A percentile compares a stretch with the other conserved stretches of the same genome.
Evolutionary conservation across 2,888 invertebrate species (phyloP).

Genomic region (Poecilobothrus nobilitatus): DNA sequence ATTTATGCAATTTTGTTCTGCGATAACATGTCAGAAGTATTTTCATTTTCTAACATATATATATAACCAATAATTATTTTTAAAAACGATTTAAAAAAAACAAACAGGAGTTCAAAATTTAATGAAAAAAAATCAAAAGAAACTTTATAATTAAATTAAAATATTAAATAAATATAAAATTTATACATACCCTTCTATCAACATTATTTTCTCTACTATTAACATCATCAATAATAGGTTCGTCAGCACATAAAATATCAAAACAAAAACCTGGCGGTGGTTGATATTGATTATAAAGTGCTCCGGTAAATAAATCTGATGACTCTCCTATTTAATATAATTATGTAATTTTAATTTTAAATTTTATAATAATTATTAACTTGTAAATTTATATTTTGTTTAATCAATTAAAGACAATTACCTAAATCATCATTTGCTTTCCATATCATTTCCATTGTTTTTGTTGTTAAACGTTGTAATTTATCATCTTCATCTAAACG

Average conservation of each 20-base stretch:
- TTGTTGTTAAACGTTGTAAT: slow-evolving; percentile 47
- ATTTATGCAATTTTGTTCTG: no score
- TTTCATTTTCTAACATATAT: no score
- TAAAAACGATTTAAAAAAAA: no score
- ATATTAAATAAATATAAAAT: no score
- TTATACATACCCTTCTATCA: slow-evolving; percentile 52
- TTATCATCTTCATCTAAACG: slow-evolving; percentile 84
- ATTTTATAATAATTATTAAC: not conserved
- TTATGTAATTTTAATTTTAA: not conserved
- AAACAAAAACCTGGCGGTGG: slow-evolving; percentile 91
- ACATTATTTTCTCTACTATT: slow-evolving; percentile 77
- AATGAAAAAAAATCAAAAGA: no score
- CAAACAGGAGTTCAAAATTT: no score
- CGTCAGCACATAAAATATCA: slow-evolving; percentile 74
- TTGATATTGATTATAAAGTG: slow-evolving; percentile 70
- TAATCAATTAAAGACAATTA: slow-evolving; percentile 30
- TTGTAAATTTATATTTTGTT: not conserved
- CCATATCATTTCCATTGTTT: slow-evolving; percentile 80
- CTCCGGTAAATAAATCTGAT: slow-evolving; percentile 73
- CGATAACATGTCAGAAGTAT: no score
- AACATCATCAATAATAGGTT: slow-evolving; percentile 77
- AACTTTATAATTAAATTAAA: no score
- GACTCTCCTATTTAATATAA: slow-evolving; percentile 45
- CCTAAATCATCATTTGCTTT: slow-evolving; percentile 61
- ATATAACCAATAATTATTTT: no score